Percentiles rank a stretch among this genome's conserved stretches.
Conservation (phyloP, 2,113 vertebrate species). For the Eubucco bourcierii region DNA sequence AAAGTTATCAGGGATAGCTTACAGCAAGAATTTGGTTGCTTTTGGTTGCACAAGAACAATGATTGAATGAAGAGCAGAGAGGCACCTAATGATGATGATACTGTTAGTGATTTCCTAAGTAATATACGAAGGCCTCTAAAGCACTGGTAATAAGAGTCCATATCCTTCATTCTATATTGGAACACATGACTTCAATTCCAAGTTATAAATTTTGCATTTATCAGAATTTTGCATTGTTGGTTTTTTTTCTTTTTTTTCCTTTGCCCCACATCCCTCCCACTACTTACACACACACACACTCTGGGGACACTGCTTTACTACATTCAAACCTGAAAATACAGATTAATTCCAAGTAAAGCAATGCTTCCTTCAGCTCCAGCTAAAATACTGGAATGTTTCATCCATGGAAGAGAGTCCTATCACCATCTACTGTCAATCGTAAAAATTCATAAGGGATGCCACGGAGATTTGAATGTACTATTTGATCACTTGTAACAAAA, state of each 20-base stretch:
- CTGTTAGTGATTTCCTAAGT: background rate
- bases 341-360: background rate
- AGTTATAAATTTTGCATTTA: background rate
- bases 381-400: background rate
- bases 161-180: background rate
- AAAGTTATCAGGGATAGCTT: background rate
- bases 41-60: background rate
- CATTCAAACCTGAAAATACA: background rate
- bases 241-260: background rate
- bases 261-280: no score
- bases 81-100: background rate
- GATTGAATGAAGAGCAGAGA: background rate
- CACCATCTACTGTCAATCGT: constrained; percentile 31
- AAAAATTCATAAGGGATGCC: constrained; percentile 40
- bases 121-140: background rate
- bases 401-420: background rate
- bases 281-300: no score
- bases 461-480: constrained; percentile 12
- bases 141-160: background rate
- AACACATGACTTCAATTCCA: background rate
- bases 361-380: background rate
- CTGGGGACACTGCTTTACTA: background rate
- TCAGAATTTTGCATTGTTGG: background rate
- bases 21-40: background rate
- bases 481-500: constrained; percentile 16